These are phyloP conservation scores for Microctenopoma stevenorrisi DNA, from an alignment of 2,797 vertebrate genomes.

Conservation along the genomic window DNA sequence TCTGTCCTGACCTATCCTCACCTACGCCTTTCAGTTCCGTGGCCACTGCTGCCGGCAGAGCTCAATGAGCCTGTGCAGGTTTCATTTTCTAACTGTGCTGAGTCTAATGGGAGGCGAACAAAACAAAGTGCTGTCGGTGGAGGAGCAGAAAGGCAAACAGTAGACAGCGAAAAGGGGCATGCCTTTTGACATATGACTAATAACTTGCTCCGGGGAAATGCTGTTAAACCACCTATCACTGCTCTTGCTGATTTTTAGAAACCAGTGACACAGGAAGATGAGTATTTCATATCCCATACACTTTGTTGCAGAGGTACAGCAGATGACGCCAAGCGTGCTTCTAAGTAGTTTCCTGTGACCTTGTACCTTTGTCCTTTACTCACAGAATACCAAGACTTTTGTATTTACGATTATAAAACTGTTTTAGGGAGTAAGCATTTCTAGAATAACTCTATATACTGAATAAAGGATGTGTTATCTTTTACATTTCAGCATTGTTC, in stretches of 20 bases:
- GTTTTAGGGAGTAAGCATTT: too few relatives aligned
- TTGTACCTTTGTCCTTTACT: too few relatives aligned
- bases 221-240: neutral
- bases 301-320: neutral
- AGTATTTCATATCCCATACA: neutral
- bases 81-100: slow-evolving; percentile 17
- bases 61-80: neutral
- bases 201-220: neutral
- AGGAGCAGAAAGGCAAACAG: slow-evolving; percentile 23
- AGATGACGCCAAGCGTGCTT: neutral
- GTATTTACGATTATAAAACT: too few relatives aligned
- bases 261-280: neutral
- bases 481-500: too few relatives aligned
- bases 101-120: slow-evolving; percentile 22
- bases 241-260: neutral
- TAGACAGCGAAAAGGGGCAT: neutral
- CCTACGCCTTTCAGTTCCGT: neutral
- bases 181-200: slow-evolving; percentile 29
- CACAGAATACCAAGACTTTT: too few relatives aligned
- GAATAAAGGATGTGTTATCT: too few relatives aligned
- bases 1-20: slow-evolving; percentile 10
- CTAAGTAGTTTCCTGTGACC: neutral
- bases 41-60: slow-evolving; percentile 1
- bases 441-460: too few relatives aligned
- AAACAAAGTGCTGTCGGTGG: slow-evolving; percentile 6